phyloP scores from a whole-genome alignment of 1,140 invertebrate species.

The Drosophila bifasciata region DNA sequence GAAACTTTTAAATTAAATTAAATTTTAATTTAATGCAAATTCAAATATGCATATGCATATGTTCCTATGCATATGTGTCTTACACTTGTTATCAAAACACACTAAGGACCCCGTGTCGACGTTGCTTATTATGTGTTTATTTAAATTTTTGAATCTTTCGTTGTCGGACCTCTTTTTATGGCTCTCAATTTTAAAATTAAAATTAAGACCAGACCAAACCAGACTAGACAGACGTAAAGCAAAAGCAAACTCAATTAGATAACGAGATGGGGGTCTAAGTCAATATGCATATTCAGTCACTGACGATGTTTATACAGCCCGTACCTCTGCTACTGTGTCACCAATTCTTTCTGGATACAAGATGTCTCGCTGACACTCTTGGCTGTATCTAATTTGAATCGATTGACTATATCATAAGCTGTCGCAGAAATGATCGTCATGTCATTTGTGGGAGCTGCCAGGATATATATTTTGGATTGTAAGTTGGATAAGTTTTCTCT shows the following conservation, averaged over 20 bases:
- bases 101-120: not conserved
- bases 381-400: too few relatives aligned
- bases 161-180: slow-evolving; percentile 58
- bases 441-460: too few relatives aligned
- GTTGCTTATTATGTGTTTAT: slow-evolving; percentile 69
- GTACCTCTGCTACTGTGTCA: too few relatives aligned
- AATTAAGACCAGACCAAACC: slow-evolving; percentile 58
- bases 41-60: slow-evolving; percentile 27
- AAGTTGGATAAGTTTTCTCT: too few relatives aligned
- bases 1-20: too few relatives aligned
- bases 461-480: too few relatives aligned
- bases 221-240: slow-evolving; percentile 48
- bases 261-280: slow-evolving; percentile 30
- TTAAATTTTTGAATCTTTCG: slow-evolving; percentile 77
- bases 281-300: too few relatives aligned
- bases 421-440: too few relatives aligned
- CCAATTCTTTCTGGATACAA: too few relatives aligned
- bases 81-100: slow-evolving; percentile 55
- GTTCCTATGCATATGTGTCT: slow-evolving; percentile 37
- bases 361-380: too few relatives aligned
- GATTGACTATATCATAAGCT: too few relatives aligned
- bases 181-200: slow-evolving; percentile 77
- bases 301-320: too few relatives aligned
- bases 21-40: not conserved
- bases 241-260: slow-evolving; percentile 76